These are phyloP conservation scores for Melanostoma scalare DNA, from an alignment of 2,888 invertebrate genomes.

Conservation along the genomic window DNA sequence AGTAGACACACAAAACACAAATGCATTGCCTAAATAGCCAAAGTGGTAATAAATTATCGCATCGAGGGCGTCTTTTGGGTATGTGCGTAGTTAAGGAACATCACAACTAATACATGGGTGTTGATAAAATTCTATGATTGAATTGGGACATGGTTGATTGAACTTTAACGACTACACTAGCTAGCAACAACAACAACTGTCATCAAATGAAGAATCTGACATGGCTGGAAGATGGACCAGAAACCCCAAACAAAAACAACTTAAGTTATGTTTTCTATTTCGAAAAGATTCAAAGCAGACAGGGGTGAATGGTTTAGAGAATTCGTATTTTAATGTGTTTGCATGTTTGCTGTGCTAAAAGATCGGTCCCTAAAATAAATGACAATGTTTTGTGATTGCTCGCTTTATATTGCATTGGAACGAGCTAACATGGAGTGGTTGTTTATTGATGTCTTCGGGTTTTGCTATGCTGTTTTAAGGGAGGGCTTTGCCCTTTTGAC, in stretches of 20 bases:
- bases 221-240: slow-evolving; percentile 60
- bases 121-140: slow-evolving; percentile 75
- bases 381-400: slow-evolving; percentile 72
- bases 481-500: slow-evolving; percentile 57
- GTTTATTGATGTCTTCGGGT: slow-evolving; percentile 50
- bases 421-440: slow-evolving; percentile 21
- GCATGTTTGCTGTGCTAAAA: slow-evolving; percentile 72
- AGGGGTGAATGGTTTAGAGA: slow-evolving; percentile 46
- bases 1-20: slow-evolving; percentile 65
- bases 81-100: slow-evolving; percentile 65
- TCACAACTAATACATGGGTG: slow-evolving; percentile 79
- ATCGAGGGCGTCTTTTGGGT: slow-evolving; percentile 68
- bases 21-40: slow-evolving; percentile 69
- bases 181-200: slow-evolving; percentile 21
- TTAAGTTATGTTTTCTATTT: slow-evolving; percentile 48
- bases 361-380: slow-evolving; percentile 70
- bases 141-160: slow-evolving; percentile 73
- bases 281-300: slow-evolving; percentile 52
- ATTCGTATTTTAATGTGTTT: slow-evolving; percentile 69
- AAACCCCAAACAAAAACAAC: slow-evolving; percentile 69
- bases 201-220: slow-evolving; percentile 44
- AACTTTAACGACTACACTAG: slow-evolving; percentile 65
- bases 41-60: slow-evolving; percentile 72
- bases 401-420: slow-evolving; percentile 49
- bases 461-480: slow-evolving; percentile 6